Evolutionary conservation across 2,113 vertebrate species (phyloP).

Genomic region (Siniperca knerii): DNA sequence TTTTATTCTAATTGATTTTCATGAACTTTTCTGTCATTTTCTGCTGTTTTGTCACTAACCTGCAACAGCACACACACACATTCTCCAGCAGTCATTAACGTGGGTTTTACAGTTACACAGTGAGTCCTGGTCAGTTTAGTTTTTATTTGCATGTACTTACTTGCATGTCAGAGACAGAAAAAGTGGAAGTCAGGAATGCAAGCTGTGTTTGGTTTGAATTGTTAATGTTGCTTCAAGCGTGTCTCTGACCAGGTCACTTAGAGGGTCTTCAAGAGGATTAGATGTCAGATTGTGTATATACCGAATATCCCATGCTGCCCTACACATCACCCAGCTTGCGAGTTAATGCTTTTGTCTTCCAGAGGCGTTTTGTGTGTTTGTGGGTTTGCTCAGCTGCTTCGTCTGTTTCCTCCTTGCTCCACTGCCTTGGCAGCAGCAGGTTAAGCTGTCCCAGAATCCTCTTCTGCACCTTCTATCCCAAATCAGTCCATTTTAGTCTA

Average conservation of each 20-base stretch:
- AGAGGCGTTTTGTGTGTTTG: constrained; percentile 36
- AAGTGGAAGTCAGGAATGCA: constrained; percentile 41
- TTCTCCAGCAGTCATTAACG: constrained; percentile 70
- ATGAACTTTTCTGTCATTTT: constrained; percentile 54
- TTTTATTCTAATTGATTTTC: constrained; percentile 48
- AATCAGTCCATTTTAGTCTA: constrained; percentile 42
- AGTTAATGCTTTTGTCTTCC: constrained; percentile 38
- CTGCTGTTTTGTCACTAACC: constrained; percentile 29
- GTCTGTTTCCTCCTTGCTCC: constrained; percentile 46
- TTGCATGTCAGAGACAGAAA: constrained; percentile 2
- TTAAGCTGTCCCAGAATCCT: constrained; percentile 60
- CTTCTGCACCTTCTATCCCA: constrained; percentile 31
- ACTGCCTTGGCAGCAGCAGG: constrained; percentile 47
- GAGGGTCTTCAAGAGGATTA: constrained; percentile 34
- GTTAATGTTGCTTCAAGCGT: constrained; percentile 26
- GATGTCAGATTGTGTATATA: constrained; percentile 7
- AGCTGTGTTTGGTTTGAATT: constrained; percentile 48
- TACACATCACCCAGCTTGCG: constrained; percentile 11
- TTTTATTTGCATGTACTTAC: constrained; percentile 28
- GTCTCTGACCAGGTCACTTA: constrained; percentile 29
- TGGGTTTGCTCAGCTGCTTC: constrained; percentile 64
- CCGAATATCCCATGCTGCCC: constrained; percentile 13
- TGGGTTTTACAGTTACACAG: constrained; percentile 83
- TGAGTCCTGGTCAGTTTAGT: constrained; percentile 80
- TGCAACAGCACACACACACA: not conserved